phyloP scores from a whole-genome alignment of 2,888 invertebrate genomes.

The Athripsodes cinereus region DNA sequence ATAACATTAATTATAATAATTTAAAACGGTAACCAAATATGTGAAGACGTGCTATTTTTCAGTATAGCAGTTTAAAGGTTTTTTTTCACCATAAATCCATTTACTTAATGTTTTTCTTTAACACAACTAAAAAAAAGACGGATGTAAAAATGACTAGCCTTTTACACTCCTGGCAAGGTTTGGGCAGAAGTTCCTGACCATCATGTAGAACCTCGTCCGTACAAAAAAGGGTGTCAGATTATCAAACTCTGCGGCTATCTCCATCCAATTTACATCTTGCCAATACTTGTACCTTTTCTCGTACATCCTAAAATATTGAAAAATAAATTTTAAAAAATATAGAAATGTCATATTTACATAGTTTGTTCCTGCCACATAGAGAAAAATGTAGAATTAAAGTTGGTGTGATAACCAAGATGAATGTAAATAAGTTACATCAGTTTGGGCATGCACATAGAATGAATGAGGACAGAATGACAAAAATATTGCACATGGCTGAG shows the following conservation, averaged over 20 bases:
- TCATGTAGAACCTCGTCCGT: conserved; percentile 4
- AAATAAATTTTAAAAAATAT: not conserved
- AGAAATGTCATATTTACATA: not conserved
- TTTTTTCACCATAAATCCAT: too few species aligned
- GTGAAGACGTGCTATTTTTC: too few species aligned
- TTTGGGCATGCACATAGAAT: too few species aligned
- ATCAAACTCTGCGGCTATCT: conserved; percentile 8
- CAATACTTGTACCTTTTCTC: conserved; percentile 10
- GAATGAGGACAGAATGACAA: not conserved
- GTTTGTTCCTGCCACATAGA: not conserved
- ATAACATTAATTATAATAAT: too few species aligned
- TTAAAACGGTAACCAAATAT: too few species aligned
- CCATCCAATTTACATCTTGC: conserved; percentile 15
- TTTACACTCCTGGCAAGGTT: not conserved
- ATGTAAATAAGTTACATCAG: too few species aligned
- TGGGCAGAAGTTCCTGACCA: not conserved
- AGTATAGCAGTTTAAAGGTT: too few species aligned
- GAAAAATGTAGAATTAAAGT: not conserved
- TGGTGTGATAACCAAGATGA: too few species aligned
- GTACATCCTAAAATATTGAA: conserved; percentile 6
- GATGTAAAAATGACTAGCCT: too few species aligned
- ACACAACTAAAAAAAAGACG: too few species aligned
- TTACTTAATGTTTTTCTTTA: too few species aligned
- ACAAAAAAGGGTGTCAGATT: conserved; percentile 13
- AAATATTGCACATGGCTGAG: too few species aligned